Conservation (phyloP, 53 echinoderm and acorn worm species). For the Echinometra lucunter region DNA sequence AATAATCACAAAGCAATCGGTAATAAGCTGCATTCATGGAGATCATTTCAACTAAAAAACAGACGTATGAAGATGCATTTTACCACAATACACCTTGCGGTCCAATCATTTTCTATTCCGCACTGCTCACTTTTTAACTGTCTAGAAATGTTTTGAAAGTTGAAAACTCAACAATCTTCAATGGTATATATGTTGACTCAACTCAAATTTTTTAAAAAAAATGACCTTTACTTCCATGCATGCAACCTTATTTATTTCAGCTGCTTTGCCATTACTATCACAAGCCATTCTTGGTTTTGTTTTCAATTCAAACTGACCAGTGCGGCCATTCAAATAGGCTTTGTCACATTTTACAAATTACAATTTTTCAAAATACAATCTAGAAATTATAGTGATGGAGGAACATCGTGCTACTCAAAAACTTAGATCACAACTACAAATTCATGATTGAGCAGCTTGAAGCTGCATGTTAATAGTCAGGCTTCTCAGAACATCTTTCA, state of each 20-base stretch:
- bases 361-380: neutral
- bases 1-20: slow-evolving; percentile 3
- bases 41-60: neutral
- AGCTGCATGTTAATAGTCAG: neutral
- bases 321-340: neutral
- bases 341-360: neutral
- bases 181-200: neutral
- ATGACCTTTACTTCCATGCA: neutral
- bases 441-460: neutral
- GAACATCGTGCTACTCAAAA: neutral
- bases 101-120: neutral
- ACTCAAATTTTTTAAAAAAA: neutral
- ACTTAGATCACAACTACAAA: neutral
- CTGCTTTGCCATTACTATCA: neutral
- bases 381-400: neutral
- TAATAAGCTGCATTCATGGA: neutral
- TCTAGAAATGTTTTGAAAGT: neutral
- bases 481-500: neutral
- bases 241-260: neutral
- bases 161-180: neutral
- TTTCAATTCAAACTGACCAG: neutral
- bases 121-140: neutral
- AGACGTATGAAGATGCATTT: neutral
- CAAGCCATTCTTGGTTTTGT: neutral
- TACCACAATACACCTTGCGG: neutral